Evolutionary conservation across 1,140 invertebrate species (phyloP).

Genomic region (Bombyx mori): DNA sequence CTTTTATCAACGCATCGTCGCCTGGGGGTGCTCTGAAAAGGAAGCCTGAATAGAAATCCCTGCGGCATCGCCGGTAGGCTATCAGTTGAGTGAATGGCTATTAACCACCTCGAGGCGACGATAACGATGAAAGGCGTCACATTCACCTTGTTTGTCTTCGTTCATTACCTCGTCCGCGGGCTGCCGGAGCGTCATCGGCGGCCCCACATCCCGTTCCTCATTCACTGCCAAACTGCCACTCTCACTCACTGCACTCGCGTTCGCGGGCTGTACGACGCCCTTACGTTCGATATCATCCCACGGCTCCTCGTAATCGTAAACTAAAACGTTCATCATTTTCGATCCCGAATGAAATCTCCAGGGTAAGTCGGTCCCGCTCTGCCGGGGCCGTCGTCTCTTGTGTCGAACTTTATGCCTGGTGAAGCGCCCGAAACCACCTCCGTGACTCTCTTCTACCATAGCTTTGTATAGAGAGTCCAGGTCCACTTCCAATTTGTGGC

Average conservation of each 20-base stretch:
- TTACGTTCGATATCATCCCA: conserved; percentile 46
- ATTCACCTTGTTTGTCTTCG: conserved; percentile 32
- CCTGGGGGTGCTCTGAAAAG: conserved; percentile 43
- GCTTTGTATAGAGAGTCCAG: conserved; percentile 50
- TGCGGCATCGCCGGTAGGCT: conserved; percentile 31
- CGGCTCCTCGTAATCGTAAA: conserved; percentile 49
- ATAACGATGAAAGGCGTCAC: conserved; percentile 43
- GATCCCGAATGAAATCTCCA: conserved; percentile 55
- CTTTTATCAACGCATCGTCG: conserved; percentile 54
- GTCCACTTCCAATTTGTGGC: conserved; percentile 49
- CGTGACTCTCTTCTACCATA: conserved; percentile 58
- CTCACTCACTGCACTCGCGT: conserved; percentile 57
- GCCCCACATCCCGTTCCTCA: conserved; percentile 37
- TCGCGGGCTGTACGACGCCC: conserved; percentile 25
- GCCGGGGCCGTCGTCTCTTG: conserved; percentile 48
- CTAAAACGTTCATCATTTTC: conserved; percentile 41
- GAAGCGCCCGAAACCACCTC: conserved; percentile 39
- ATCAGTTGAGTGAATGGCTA: conserved; percentile 47
- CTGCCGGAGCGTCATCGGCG: conserved; percentile 55
- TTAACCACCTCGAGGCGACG: conserved; percentile 52
- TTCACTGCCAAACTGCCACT: conserved; percentile 34
- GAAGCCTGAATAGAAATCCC: conserved; percentile 37
- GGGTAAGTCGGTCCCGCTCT: conserved; percentile 47
- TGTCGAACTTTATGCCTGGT: conserved; percentile 58
- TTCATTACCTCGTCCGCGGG: conserved; percentile 53